Conservation (phyloP, 2,113 vertebrate species). For the Gasterosteus nipponicus region DNA sequence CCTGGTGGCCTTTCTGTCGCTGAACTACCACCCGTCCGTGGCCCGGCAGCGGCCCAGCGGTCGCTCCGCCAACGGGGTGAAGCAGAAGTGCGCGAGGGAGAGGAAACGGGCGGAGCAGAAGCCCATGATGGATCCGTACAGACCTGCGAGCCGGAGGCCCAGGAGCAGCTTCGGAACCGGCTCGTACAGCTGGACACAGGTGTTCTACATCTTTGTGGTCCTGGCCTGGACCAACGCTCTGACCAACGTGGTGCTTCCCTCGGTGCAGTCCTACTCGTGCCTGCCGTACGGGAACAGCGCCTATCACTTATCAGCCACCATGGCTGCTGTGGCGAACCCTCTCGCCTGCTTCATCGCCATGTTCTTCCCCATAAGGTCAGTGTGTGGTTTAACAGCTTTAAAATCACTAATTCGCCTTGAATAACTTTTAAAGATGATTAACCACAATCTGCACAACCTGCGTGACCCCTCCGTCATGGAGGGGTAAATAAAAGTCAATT, state of each 20-base stretch:
- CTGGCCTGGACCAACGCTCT: conserved; percentile 83
- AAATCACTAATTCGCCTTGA: background rate
- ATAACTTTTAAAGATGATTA: background rate
- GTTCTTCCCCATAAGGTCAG: conserved; percentile 81
- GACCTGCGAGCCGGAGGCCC: background rate
- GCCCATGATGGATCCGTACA: conserved; percentile 63
- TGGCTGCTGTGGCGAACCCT: conserved; percentile 84
- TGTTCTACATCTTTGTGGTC: conserved; percentile 79
- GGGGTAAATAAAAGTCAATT: background rate
- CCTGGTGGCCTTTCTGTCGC: conserved; percentile 79
- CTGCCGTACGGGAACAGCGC: conserved; percentile 82
- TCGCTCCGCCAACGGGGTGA: conserved; percentile 35
- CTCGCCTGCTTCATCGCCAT: conserved; percentile 84
- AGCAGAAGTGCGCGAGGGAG: conserved; percentile 16
- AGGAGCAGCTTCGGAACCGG: conserved; percentile 67
- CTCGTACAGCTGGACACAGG: conserved; percentile 70
- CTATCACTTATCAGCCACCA: conserved; percentile 82
- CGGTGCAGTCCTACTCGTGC: conserved; percentile 87
- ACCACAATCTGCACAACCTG: background rate
- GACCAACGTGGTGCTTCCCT: conserved; percentile 83
- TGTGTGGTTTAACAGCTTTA: background rate
- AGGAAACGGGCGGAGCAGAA: conserved; percentile 57
- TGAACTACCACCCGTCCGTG: conserved; percentile 80
- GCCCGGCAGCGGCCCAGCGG: conserved; percentile 41
- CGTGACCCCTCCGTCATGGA: background rate